Percentiles rank a stretch among this genome's conserved stretches.
Conservation (phyloP, 2,888 invertebrate species). For the Drosophila trichaetosa region DNA sequence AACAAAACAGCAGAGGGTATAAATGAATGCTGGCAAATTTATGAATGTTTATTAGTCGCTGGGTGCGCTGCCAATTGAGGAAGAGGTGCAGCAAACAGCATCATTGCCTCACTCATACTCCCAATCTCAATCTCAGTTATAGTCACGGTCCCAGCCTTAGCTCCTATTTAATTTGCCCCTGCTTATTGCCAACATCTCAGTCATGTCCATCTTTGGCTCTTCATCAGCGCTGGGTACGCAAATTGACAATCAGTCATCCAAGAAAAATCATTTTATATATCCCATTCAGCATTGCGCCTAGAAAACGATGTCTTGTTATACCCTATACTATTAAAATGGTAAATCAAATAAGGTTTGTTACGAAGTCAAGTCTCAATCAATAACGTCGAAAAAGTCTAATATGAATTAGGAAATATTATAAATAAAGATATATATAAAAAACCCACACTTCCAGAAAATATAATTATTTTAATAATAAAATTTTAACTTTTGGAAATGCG, state of each 20-base stretch:
- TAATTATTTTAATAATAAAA: background rate
- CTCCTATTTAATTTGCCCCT: slow-evolving; percentile 27
- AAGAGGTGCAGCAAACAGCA: slow-evolving; percentile 63
- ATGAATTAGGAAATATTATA: background rate
- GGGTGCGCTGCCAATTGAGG: slow-evolving; percentile 71
- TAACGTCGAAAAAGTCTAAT: background rate
- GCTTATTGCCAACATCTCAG: slow-evolving; percentile 20
- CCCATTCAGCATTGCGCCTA: background rate
- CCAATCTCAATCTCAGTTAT: slow-evolving; percentile 5
- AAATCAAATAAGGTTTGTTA: background rate
- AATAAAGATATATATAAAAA: too few species aligned
- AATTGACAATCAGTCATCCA: slow-evolving; percentile 23
- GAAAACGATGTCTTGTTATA: background rate
- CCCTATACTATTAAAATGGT: slow-evolving; percentile 9
- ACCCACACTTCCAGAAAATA: background rate
- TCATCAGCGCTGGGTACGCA: slow-evolving; percentile 11
- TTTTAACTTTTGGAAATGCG: background rate
- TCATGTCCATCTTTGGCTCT: slow-evolving; percentile 56
- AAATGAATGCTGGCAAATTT: slow-evolving; percentile 53
- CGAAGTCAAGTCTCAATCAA: background rate
- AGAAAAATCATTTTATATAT: slow-evolving; percentile 10
- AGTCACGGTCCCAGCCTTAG: slow-evolving; percentile 16
- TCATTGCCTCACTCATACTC: slow-evolving; percentile 7
- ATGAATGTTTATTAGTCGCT: slow-evolving; percentile 57
- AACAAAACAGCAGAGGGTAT: slow-evolving; percentile 30